Percentiles rank a stretch among this genome's conserved stretches.
phyloP scores from a whole-genome alignment of 2,888 invertebrate genomes.

The Ptilodon capucinus region DNA sequence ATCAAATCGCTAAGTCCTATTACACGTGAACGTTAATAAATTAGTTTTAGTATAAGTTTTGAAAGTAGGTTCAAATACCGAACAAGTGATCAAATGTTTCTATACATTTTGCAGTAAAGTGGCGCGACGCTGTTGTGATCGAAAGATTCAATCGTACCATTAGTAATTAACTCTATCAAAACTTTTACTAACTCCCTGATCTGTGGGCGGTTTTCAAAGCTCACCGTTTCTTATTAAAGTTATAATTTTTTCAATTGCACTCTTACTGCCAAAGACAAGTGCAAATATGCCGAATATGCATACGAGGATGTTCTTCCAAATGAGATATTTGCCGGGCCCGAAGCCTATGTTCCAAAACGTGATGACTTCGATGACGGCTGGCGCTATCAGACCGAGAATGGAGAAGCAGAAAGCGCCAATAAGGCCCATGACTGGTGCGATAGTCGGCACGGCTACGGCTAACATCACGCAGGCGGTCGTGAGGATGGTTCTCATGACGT shows the following conservation, averaged over 20 bases:
- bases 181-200: constrained; percentile 5
- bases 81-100: too few relatives aligned
- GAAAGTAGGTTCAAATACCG: too few relatives aligned
- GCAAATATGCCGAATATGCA: constrained; percentile 90
- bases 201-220: constrained; percentile 3
- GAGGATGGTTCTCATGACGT: constrained; percentile 86
- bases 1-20: constrained; percentile 27
- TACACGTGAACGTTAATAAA: too few relatives aligned
- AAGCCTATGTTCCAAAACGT: constrained; percentile 94
- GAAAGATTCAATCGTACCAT: too few relatives aligned
- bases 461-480: constrained; percentile 87
- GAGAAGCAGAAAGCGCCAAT: constrained; percentile 97
- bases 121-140: too few relatives aligned
- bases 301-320: constrained; percentile 91
- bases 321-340: constrained; percentile 86
- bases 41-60: too few relatives aligned
- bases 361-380: constrained; percentile 92
- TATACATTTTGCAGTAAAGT: too few relatives aligned
- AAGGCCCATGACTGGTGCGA: constrained; percentile 94
- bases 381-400: constrained; percentile 93
- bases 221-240: constrained; percentile 35
- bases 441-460: constrained; percentile 93
- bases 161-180: too few relatives aligned
- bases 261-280: constrained; percentile 88
- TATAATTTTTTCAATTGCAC: constrained; percentile 58